phyloP scores from a whole-genome alignment of 2,113 vertebrate genomes.

The Quiscalus mexicanus region DNA sequence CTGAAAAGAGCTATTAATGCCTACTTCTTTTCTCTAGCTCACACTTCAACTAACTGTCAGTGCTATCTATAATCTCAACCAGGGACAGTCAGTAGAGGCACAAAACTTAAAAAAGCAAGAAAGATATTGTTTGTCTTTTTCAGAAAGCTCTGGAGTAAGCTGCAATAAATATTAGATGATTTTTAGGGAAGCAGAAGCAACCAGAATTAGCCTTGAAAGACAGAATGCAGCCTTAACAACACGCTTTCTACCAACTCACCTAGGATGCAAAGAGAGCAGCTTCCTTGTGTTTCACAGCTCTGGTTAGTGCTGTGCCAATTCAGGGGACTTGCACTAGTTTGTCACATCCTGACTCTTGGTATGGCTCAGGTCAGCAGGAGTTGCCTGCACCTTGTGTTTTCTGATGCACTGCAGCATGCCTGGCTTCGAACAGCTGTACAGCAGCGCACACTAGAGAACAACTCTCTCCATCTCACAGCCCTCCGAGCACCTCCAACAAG shows the following conservation, averaged over 20 bases:
- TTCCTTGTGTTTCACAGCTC: background rate
- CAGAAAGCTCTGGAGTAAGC: background rate
- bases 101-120: background rate
- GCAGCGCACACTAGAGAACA: conserved; percentile 9
- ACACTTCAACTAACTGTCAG: background rate
- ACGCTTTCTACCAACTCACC: background rate
- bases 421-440: conserved; percentile 8
- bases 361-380: background rate
- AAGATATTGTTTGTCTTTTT: background rate
- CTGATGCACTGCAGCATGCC: conserved; percentile 22
- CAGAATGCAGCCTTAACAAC: background rate
- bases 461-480: background rate
- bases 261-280: background rate
- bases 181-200: background rate
- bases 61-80: background rate
- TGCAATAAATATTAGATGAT: background rate
- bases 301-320: background rate
- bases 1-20: background rate
- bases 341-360: background rate
- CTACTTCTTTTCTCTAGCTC: background rate
- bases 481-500: rapidly evolving
- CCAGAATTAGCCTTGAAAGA: background rate
- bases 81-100: background rate
- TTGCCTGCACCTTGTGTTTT: background rate
- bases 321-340: background rate